Conservation (phyloP, 2,888 invertebrate genomes). For the Calliscelio sp. region DNA sequence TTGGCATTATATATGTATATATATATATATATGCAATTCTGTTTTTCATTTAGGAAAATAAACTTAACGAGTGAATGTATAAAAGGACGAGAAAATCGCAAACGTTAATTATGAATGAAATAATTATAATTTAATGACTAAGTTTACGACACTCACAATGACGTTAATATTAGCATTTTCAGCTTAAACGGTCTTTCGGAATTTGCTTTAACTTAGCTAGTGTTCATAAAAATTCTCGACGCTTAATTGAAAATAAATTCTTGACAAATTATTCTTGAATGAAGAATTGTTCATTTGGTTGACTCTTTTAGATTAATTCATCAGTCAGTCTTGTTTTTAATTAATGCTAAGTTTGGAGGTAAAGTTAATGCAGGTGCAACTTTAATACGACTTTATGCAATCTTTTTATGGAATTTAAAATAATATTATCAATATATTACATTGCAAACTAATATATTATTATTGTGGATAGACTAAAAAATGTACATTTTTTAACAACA, state of each 20-base stretch:
- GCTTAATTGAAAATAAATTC: not conserved
- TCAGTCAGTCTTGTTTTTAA: not conserved
- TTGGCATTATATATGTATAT: too few relatives aligned
- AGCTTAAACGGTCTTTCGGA: not conserved
- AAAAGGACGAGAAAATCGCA: not conserved
- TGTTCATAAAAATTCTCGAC: not conserved
- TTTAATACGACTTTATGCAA: constrained; percentile 1
- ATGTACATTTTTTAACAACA: not conserved
- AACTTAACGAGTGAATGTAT: not conserved
- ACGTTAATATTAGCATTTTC: not conserved
- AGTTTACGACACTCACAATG: not conserved
- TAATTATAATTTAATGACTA: constrained; percentile 12
- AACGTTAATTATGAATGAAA: constrained; percentile 14
- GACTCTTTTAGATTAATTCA: constrained; percentile 1
- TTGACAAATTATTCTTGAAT: not conserved
- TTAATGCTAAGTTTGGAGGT: not conserved
- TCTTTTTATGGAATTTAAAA: not conserved
- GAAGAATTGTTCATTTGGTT: not conserved
- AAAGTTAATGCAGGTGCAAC: not conserved
- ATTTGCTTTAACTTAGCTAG: not conserved
- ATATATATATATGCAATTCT: too few relatives aligned
- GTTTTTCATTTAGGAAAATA: too few relatives aligned
- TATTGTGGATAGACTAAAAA: not conserved
- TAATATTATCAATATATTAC: constrained; percentile 4
- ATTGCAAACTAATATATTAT: not conserved